Percentiles rank a stretch among this genome's conserved stretches.
Evolutionary conservation across 2,797 vertebrate genomes (phyloP).

Genomic region (Eptatretus atami): DNA sequence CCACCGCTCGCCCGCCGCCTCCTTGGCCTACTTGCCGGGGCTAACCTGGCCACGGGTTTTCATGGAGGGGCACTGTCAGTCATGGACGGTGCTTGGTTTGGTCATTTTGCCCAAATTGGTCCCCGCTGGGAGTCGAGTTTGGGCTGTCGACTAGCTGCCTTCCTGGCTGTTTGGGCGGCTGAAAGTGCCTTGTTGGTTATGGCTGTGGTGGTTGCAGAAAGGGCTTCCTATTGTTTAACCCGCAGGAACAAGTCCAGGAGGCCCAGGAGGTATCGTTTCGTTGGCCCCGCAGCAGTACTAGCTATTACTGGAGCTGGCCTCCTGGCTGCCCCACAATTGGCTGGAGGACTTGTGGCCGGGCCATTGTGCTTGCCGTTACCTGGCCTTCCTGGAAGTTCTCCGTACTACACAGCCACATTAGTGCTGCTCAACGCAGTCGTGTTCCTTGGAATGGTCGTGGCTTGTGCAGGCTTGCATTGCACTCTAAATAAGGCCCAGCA

Average conservation of each 20-base stretch:
- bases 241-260: background rate
- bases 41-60: constrained; percentile 43
- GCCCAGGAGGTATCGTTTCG: constrained; percentile 13
- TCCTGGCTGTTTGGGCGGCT: constrained; percentile 48
- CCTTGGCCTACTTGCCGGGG: constrained; percentile 42
- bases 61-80: constrained; percentile 42
- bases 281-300: constrained; percentile 25
- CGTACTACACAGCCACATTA: constrained; percentile 42
- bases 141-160: constrained; percentile 47
- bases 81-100: constrained; percentile 38
- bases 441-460: constrained; percentile 44
- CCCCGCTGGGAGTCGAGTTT: constrained; percentile 43
- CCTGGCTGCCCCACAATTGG: constrained; percentile 21
- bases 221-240: constrained; percentile 6
- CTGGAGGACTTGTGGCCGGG: constrained; percentile 30
- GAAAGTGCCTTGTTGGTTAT: constrained; percentile 50
- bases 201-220: constrained; percentile 40
- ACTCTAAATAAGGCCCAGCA: constrained; percentile 34
- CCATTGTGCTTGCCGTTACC: constrained; percentile 58
- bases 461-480: constrained; percentile 65
- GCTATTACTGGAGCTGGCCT: constrained; percentile 22
- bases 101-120: constrained; percentile 36
- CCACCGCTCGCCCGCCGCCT: constrained; percentile 52
- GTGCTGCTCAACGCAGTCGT: constrained; percentile 68
- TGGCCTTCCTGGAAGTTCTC: constrained; percentile 24